These are phyloP conservation scores for Hemiprocne comata DNA, from an alignment of 2,113 vertebrate genomes.

Conservation along the genomic window DNA sequence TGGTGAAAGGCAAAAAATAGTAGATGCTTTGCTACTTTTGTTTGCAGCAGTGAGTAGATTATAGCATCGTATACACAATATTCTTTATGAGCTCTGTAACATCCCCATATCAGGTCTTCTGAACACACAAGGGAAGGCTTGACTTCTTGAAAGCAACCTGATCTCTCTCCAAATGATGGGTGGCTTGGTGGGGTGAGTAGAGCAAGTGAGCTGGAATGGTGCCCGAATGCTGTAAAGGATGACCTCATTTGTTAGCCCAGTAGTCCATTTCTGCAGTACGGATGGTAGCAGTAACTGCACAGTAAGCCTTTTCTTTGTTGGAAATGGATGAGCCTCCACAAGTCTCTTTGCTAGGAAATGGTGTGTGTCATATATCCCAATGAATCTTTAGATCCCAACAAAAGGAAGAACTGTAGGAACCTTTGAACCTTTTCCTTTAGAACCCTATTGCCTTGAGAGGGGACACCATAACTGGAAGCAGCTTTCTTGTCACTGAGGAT, in stretches of 20 bases:
- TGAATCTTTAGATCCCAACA: background rate
- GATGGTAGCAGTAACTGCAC: background rate
- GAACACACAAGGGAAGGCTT: background rate
- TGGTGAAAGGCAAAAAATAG: background rate
- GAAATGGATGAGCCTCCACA: background rate
- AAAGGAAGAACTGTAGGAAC: background rate
- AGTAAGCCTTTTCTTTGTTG: background rate
- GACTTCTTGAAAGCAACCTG: background rate
- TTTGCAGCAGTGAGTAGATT: background rate
- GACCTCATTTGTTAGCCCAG: background rate
- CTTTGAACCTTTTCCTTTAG: background rate
- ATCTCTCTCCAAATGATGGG: background rate
- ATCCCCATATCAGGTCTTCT: background rate
- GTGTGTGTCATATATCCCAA: background rate
- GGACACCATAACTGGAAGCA: background rate
- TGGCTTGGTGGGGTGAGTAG: background rate
- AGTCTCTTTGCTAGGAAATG: background rate
- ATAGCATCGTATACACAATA: background rate
- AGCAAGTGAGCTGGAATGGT: background rate
- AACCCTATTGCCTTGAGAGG: background rate
- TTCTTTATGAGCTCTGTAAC: background rate
- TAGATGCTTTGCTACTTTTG: background rate
- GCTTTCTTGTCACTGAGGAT: background rate
- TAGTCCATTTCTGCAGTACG: background rate
- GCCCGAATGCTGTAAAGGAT: background rate